phyloP scores from a whole-genome alignment of 2,888 invertebrate species.

The Xestobium rufovillosum region DNA sequence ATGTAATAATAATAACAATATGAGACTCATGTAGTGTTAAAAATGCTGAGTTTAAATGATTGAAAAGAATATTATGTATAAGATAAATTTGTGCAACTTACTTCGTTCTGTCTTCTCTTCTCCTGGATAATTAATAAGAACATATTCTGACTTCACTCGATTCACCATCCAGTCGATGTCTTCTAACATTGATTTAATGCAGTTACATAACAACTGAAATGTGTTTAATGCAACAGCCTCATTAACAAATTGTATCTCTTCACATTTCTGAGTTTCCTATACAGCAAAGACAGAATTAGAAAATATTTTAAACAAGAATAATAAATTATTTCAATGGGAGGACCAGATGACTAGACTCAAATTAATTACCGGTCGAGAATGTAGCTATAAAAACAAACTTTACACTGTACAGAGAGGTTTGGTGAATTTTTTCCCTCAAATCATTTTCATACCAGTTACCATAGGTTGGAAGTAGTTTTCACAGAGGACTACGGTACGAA shows the following conservation, averaged over 20 bases:
- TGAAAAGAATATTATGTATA: conserved; percentile 5
- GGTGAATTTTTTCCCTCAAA: too few relatives aligned
- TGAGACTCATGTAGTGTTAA: too few relatives aligned
- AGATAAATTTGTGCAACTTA: conserved; percentile 24
- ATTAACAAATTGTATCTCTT: conserved; percentile 39
- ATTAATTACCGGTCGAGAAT: too few relatives aligned
- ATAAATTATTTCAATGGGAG: too few relatives aligned
- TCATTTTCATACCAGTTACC: too few relatives aligned
- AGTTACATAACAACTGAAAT: conserved; percentile 37
- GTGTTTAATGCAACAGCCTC: conserved; percentile 36
- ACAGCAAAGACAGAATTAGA: too few relatives aligned
- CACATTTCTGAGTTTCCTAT: conserved; percentile 31
- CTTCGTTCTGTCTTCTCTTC: conserved; percentile 33
- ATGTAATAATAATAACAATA: too few relatives aligned
- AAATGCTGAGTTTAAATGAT: conserved; percentile 21
- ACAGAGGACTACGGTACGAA: too few relatives aligned
- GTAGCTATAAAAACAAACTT: too few relatives aligned
- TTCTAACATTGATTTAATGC: conserved; percentile 40
- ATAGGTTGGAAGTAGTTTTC: too few relatives aligned
- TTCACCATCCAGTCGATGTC: conserved; percentile 41
- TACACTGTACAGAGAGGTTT: too few relatives aligned
- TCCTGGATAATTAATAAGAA: conserved; percentile 32
- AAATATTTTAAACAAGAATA: background rate
- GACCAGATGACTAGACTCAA: too few relatives aligned
- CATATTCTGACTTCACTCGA: conserved; percentile 40